These are phyloP conservation scores for Sander lucioperca DNA, from an alignment of 2,113 vertebrate genomes.

Conservation along the genomic window DNA sequence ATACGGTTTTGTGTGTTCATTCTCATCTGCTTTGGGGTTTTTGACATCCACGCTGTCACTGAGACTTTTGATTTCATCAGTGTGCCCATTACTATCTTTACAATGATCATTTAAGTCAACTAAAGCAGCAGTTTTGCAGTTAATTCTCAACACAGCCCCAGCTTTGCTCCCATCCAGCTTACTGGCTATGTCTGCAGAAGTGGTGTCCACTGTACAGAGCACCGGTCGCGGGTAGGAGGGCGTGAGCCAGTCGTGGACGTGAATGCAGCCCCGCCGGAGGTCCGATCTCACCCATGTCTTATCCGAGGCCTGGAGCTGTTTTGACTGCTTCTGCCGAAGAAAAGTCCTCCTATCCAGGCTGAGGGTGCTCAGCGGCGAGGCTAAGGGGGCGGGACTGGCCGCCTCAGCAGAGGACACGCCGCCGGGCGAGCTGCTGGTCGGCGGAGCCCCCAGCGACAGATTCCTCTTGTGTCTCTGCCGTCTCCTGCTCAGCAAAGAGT, in stretches of 20 bases:
- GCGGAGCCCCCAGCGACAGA: slow-evolving; percentile 83
- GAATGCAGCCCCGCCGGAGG: slow-evolving; percentile 89
- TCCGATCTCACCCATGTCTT: slow-evolving; percentile 90
- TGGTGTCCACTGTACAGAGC: slow-evolving; percentile 90
- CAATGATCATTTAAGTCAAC: slow-evolving; percentile 44
- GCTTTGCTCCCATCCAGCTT: slow-evolving; percentile 85
- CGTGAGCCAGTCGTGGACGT: slow-evolving; percentile 87
- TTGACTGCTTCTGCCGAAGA: slow-evolving; percentile 86
- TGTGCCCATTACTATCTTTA: slow-evolving; percentile 37
- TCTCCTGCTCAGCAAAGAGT: slow-evolving; percentile 84
- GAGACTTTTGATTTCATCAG: slow-evolving; percentile 32
- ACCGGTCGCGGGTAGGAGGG: slow-evolving; percentile 88
- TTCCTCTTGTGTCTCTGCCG: slow-evolving; percentile 88
- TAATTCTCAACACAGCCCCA: slow-evolving; percentile 82
- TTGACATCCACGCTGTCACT: slow-evolving; percentile 37
- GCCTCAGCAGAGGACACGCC: slow-evolving; percentile 60
- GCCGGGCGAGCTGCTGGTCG: slow-evolving; percentile 64
- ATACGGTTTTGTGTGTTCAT: slow-evolving; percentile 42
- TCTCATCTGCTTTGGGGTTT: slow-evolving; percentile 48
- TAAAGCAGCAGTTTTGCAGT: slow-evolving; percentile 62
- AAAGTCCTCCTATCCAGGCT: slow-evolving; percentile 90
- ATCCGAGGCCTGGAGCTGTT: slow-evolving; percentile 89
- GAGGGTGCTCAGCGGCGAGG: slow-evolving; percentile 85
- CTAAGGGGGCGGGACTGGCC: slow-evolving; percentile 57
- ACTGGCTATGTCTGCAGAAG: slow-evolving; percentile 85